These are phyloP conservation scores for Danio kyathit DNA, from an alignment of 2,797 vertebrate genomes.

Conservation along the genomic window DNA sequence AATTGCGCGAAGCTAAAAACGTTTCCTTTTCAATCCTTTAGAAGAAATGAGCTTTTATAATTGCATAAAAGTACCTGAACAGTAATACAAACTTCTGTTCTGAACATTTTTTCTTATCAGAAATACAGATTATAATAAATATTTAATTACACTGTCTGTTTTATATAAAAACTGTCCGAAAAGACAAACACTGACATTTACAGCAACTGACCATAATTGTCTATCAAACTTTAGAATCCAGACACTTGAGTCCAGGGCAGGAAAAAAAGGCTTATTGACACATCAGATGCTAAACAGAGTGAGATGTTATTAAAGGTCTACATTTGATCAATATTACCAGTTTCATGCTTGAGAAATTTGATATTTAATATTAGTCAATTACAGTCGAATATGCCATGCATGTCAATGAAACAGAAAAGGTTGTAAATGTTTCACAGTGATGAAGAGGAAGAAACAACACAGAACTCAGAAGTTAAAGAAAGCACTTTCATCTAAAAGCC, in stretches of 20 bases:
- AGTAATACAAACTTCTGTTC: no score
- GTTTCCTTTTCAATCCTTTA: no score
- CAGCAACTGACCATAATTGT: no score
- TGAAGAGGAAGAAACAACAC: background rate
- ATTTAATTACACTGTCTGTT: no score
- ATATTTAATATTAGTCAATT: background rate
- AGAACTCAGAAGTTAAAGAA: conserved; percentile 30
- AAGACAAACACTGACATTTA: background rate
- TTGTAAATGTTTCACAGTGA: background rate
- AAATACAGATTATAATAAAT: no score
- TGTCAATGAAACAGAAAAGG: background rate
- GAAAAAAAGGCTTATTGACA: background rate
- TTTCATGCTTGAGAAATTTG: background rate
- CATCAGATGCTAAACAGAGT: background rate
- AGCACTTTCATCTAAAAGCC: background rate
- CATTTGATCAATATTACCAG: background rate
- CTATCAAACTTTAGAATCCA: background rate
- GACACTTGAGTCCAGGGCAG: background rate
- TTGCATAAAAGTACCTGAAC: no score
- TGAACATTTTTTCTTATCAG: no score
- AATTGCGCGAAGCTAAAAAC: no score
- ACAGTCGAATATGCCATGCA: background rate
- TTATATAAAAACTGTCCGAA: background rate
- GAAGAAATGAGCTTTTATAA: no score
- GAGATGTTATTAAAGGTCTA: background rate